phyloP scores from a whole-genome alignment of 2,888 invertebrate species.

The Clepsis dumicolana region DNA sequence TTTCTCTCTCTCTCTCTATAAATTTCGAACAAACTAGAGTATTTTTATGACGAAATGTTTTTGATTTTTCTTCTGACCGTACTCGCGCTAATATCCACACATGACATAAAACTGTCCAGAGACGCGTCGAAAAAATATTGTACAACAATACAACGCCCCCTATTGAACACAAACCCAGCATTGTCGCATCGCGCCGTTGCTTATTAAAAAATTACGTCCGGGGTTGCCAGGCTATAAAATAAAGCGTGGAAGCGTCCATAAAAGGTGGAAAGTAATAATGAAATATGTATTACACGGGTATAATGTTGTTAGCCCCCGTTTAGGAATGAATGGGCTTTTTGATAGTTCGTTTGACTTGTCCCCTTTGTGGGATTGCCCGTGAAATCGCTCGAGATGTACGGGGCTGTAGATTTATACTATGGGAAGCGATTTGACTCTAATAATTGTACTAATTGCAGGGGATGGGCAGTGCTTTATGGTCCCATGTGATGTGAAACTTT shows the following conservation, averaged over 20 bases:
- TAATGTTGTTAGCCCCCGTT: conserved; percentile 84
- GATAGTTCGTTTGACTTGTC: conserved; percentile 80
- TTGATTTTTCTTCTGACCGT: conserved; percentile 54
- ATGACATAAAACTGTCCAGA: conserved; percentile 54
- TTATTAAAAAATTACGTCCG: conserved; percentile 67
- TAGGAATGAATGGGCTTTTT: conserved; percentile 72
- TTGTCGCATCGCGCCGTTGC: conserved; percentile 63
- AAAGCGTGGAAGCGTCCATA: conserved; percentile 80
- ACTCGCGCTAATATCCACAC: conserved; percentile 60
- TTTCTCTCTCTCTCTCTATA: background rate
- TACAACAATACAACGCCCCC: conserved; percentile 85
- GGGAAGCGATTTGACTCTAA: conserved; percentile 61
- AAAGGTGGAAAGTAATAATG: conserved; percentile 83
- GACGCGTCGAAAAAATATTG: conserved; percentile 70
- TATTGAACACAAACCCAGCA: conserved; percentile 67
- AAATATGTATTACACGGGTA: conserved; percentile 86
- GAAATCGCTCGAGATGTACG: conserved; percentile 77
- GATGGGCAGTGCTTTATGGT: conserved; percentile 47
- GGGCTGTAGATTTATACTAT: conserved; percentile 68
- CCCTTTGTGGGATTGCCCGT: conserved; percentile 79
- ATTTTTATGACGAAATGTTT: background rate
- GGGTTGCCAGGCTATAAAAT: conserved; percentile 81
- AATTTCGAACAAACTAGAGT: conserved; percentile 6
- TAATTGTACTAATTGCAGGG: conserved; percentile 74
- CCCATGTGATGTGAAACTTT: conserved; percentile 11